Evolutionary conservation across 1,140 invertebrate species (phyloP), one percentile per base, ranked within the genome.

Genomic region (Drosophila setifemur): DNA sequence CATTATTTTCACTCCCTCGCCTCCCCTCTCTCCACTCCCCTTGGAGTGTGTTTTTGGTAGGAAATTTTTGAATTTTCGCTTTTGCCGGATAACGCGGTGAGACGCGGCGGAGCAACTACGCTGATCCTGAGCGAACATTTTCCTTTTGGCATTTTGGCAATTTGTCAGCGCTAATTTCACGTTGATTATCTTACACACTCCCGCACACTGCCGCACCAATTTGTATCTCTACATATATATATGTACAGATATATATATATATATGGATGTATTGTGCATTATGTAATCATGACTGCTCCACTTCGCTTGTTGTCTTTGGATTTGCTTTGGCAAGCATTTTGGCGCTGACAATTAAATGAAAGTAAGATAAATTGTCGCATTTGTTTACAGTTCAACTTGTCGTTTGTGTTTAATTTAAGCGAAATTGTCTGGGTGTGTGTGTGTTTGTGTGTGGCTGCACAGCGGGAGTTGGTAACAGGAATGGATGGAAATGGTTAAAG

Each of bases 341-440:
- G 47, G 42, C 72, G 75, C 71, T 76, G 81, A 86, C 81, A 86
- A 86, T 86, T 86, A 86, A 86, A 86, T 63, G 81, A 81, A 86
- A 86, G 81, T 81, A 86, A 86, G 82, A 86, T 86, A 86, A 86
- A 86, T 86, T 86, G 82, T 73, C 81, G 81, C 81, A 73, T 81
- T 86, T 86, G 81, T 86, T 86, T 86, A 86, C 81, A 86, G 76
- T 81, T 76, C 58, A 81, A 81, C 81, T 86, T 86, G 75, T 57
- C 73, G 57, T 77, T 73, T 64, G 39, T 57, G 70, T 63, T 83
- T 82, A 85, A 78, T 78, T 85, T 58, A 48, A 75, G 67, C 37
- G 55, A 45, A 69, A 77, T 48, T 72, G 47, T 40, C 19, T 43
- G 71, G 35, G 26, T 31, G 71, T 52, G 50, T 54, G 33, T 16